Percentiles rank a stretch among this genome's conserved stretches.
These are phyloP conservation scores for Bubo bubo DNA, from an alignment of 2,113 vertebrate genomes.

Conservation along the genomic window DNA sequence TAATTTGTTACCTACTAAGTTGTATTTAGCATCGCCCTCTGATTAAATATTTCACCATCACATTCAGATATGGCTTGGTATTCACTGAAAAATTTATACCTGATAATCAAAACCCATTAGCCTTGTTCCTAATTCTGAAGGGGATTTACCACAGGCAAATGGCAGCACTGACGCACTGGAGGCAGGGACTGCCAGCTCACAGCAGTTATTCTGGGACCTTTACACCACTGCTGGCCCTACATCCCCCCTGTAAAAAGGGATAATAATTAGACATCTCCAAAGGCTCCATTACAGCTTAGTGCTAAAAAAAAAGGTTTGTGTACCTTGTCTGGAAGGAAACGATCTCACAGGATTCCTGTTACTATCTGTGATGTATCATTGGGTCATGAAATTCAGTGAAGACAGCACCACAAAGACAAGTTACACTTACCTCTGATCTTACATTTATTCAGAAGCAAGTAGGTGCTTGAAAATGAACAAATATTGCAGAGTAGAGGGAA, in stretches of 20 bases:
- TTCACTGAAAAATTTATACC: background rate
- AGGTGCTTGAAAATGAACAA: background rate
- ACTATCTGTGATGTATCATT: background rate
- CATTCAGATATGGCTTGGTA: background rate
- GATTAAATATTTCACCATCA: background rate
- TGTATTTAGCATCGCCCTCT: background rate
- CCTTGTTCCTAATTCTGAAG: background rate
- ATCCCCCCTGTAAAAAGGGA: background rate
- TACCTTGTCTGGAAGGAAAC: slow-evolving; percentile 43
- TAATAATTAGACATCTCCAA: background rate
- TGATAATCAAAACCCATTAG: background rate
- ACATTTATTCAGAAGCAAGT: background rate
- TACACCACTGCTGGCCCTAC: background rate
- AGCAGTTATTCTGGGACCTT: rapidly evolving
- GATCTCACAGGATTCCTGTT: slow-evolving; percentile 25
- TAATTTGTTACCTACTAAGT: background rate
- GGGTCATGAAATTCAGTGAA: slow-evolving; percentile 18
- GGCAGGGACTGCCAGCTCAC: background rate
- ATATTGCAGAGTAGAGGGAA: background rate
- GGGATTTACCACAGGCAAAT: rapidly evolving
- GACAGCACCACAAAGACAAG: background rate
- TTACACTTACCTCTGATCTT: background rate
- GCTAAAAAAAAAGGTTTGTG: slow-evolving; percentile 44
- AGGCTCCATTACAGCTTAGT: background rate
- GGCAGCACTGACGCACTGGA: background rate